Conservation (phyloP, 2,113 vertebrate species). For the Pteruthius melanotis region DNA sequence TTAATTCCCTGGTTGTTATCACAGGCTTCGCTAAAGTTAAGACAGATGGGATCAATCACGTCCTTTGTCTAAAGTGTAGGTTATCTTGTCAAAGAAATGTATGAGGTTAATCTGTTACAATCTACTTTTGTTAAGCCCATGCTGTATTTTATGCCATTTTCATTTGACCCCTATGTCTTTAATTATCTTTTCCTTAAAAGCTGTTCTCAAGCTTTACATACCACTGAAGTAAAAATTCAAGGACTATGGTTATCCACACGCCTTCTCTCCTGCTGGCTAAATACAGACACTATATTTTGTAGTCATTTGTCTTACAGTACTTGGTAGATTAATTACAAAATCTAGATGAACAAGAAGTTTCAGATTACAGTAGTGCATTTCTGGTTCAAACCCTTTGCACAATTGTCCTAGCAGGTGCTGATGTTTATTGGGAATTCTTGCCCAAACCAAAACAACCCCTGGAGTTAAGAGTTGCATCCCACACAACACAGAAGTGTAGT, state of each 20-base stretch:
- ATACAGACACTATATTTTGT: background rate
- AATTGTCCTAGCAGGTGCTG: background rate
- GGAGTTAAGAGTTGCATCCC: background rate
- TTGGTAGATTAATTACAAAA: background rate
- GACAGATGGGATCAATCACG: slow-evolving; percentile 24
- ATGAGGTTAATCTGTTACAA: slow-evolving; percentile 47
- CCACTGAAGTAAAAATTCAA: slow-evolving; percentile 8
- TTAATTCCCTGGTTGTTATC: background rate
- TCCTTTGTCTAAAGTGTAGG: slow-evolving; percentile 35
- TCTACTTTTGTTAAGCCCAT: slow-evolving; percentile 26
- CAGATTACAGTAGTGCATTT: background rate
- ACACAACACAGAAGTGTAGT: background rate
- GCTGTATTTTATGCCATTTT: slow-evolving; percentile 27
- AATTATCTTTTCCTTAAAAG: slow-evolving; percentile 18
- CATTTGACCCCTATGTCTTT: slow-evolving; percentile 18
- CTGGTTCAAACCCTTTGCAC: background rate
- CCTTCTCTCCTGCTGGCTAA: background rate
- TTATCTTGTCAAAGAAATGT: slow-evolving; percentile 43
- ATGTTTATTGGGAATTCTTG: background rate
- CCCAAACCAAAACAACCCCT: background rate
- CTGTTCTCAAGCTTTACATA: background rate
- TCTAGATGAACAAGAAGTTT: background rate
- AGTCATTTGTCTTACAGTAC: background rate
- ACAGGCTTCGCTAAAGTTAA: background rate
- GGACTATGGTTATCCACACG: background rate